phyloP scores from a whole-genome alignment of 2,113 vertebrate species.

The Seriola aureovittata region DNA sequence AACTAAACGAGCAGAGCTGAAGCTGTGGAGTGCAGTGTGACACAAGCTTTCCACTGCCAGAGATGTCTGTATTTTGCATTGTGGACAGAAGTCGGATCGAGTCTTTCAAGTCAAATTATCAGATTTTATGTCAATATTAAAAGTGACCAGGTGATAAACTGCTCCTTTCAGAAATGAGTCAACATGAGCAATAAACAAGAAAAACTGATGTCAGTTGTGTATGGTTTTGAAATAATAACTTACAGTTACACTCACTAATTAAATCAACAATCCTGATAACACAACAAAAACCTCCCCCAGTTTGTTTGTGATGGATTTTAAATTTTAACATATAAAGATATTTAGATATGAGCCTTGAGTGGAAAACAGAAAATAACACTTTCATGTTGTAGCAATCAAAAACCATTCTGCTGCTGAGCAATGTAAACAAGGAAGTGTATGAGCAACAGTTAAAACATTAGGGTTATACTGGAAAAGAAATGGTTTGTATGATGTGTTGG shows the following conservation, averaged over 20 bases:
- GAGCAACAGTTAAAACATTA: neutral
- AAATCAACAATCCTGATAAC: slow-evolving; percentile 10
- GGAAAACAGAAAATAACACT: slow-evolving; percentile 21
- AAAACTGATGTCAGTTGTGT: neutral
- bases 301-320: neutral
- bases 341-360: neutral
- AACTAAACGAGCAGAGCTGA: neutral
- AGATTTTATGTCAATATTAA: slow-evolving; percentile 33
- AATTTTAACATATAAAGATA: neutral
- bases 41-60: neutral
- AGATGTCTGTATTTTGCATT: neutral
- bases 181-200: neutral
- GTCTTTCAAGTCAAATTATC: slow-evolving; percentile 24
- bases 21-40: neutral
- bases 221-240: neutral
- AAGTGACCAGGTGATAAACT: slow-evolving; percentile 5
- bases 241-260: slow-evolving; percentile 6
- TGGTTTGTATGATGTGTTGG: neutral
- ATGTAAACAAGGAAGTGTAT: neutral
- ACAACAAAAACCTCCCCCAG: slow-evolving; percentile 2
- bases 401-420: neutral
- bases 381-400: slow-evolving; percentile 15
- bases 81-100: neutral
- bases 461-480: neutral
- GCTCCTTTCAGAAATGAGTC: slow-evolving; percentile 37